Percentiles rank a stretch among this genome's conserved stretches.
Conservation (phyloP, 2,113 vertebrate genomes). For the Leucoraja erinaceus region DNA sequence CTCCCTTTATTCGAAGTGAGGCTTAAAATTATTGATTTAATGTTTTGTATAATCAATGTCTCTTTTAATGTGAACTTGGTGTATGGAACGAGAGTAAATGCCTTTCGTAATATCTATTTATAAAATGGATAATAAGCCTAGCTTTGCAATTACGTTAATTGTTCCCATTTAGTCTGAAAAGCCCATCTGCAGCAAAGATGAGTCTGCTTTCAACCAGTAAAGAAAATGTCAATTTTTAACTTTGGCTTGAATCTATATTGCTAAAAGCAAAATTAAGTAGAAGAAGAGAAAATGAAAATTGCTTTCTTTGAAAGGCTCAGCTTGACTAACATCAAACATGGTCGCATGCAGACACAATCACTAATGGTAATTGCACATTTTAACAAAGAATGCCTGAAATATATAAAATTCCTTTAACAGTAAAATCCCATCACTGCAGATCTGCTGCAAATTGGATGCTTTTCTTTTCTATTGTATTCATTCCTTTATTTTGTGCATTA, state of each 20-base stretch:
- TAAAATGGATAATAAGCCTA: conserved; percentile 24
- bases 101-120: not conserved
- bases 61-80: not conserved
- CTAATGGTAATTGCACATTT: not conserved
- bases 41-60: not conserved
- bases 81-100: not conserved
- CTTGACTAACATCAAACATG: not conserved
- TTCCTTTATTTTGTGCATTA: not conserved
- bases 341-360: conserved; percentile 21
- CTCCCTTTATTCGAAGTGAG: not conserved
- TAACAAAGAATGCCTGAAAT: not conserved
- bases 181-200: not conserved
- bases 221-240: conserved; percentile 16
- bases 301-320: not conserved
- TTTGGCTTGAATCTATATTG: not conserved
- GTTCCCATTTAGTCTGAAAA: not conserved
- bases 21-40: conserved; percentile 25
- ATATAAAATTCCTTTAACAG: not conserved
- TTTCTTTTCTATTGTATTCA: not conserved
- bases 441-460: not conserved
- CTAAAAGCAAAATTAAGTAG: conserved; percentile 20
- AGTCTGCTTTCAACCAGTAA: not conserved
- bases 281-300: not conserved
- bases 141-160: conserved; percentile 20
- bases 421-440: not conserved